Conservation (phyloP, 2,113 vertebrate genomes). For the Nyctereutes procyonoides region DNA sequence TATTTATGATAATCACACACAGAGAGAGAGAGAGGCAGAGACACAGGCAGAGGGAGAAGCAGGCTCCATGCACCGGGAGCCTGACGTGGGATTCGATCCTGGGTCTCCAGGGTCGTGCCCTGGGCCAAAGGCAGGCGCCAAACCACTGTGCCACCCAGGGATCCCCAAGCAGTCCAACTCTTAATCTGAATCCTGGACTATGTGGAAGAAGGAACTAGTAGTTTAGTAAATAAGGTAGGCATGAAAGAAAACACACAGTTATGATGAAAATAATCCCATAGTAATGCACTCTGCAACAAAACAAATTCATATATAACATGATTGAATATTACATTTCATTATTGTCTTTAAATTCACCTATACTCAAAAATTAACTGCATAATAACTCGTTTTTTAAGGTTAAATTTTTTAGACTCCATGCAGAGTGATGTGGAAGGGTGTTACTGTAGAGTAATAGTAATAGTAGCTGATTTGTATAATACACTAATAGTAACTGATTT, state of each 20-base stretch:
- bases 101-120: too few relatives aligned
- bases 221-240: not conserved
- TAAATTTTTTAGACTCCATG: not conserved
- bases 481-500: not conserved
- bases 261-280: not conserved
- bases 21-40: too few relatives aligned
- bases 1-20: too few relatives aligned
- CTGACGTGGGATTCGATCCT: too few relatives aligned
- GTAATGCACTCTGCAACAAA: not conserved
- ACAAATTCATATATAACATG: not conserved
- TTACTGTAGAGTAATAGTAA: not conserved
- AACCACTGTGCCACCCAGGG: too few relatives aligned
- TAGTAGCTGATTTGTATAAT: not conserved
- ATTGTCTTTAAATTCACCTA: not conserved
- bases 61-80: too few relatives aligned
- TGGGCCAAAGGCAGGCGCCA: too few relatives aligned
- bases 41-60: too few relatives aligned
- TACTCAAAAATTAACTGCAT: not conserved
- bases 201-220: constrained; percentile 6
- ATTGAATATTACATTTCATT: constrained; percentile 5
- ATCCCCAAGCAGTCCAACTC: not conserved
- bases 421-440: not conserved
- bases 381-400: constrained; percentile 28
- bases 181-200: not conserved
- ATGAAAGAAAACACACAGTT: constrained; percentile 19